Conservation (phyloP, 2,888 invertebrate species). For the Pheosia gnoma region DNA sequence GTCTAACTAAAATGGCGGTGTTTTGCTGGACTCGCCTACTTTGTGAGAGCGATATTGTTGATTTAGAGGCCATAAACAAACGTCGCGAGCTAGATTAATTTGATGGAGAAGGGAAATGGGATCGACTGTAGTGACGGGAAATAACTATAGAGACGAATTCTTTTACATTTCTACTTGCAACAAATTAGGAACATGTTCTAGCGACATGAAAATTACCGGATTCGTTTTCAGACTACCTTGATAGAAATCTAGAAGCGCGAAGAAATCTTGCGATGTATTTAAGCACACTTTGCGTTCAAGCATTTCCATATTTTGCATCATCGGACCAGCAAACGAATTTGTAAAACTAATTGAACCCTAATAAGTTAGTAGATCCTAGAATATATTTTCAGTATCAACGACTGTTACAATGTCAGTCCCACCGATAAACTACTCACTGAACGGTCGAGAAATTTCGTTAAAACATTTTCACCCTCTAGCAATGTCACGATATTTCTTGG, state of each 20-base stretch:
- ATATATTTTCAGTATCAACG: not conserved
- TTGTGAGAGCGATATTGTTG: slow-evolving; percentile 25
- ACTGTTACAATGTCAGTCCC: not conserved
- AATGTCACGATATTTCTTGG: slow-evolving; percentile 24
- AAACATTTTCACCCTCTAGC: slow-evolving; percentile 9
- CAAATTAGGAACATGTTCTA: not conserved
- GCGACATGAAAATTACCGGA: not conserved
- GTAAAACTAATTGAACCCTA: not conserved
- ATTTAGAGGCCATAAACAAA: slow-evolving; percentile 22
- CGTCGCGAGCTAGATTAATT: slow-evolving; percentile 19
- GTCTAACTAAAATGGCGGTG: slow-evolving; percentile 28
- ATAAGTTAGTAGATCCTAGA: not conserved
- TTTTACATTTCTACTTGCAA: not conserved
- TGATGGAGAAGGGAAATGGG: slow-evolving; percentile 15
- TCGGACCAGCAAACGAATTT: not conserved
- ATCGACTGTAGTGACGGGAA: slow-evolving; percentile 9
- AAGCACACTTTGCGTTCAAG: not conserved
- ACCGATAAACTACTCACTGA: not conserved
- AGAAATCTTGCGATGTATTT: too few species aligned
- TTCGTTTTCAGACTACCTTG: too few species aligned
- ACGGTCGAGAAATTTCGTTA: not conserved
- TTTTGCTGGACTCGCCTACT: slow-evolving; percentile 26
- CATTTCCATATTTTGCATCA: not conserved
- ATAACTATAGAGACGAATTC: not conserved
- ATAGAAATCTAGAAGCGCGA: too few species aligned